Percentiles rank a stretch among this genome's conserved stretches.
Conservation (phyloP, 2,888 invertebrate species). For the Cephus nigrinus region DNA sequence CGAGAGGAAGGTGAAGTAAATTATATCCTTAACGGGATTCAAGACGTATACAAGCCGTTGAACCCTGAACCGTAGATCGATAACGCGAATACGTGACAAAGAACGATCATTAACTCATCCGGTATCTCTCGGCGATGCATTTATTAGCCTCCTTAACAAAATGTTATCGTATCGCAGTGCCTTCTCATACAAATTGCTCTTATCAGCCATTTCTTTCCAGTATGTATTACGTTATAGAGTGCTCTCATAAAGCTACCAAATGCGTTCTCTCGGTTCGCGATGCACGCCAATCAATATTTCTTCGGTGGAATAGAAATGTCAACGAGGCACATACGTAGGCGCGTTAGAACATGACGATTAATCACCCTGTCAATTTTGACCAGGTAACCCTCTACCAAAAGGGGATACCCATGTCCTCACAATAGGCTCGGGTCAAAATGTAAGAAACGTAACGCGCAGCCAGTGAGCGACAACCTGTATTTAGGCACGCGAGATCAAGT, state of each 20-base stretch:
- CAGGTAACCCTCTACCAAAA: slow-evolving; percentile 20
- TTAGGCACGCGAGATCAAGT: slow-evolving; percentile 6
- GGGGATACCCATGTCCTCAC: slow-evolving; percentile 18
- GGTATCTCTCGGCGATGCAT: background rate
- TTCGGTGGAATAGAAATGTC: slow-evolving; percentile 21
- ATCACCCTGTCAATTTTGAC: slow-evolving; percentile 23
- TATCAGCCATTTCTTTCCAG: background rate
- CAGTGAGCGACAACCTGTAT: slow-evolving; percentile 5
- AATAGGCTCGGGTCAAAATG: background rate
- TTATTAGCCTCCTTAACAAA: background rate
- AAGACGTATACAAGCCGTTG: background rate
- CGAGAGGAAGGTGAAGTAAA: background rate
- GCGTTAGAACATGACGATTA: slow-evolving; percentile 17
- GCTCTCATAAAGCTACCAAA: background rate
- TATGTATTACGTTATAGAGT: background rate
- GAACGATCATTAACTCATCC: background rate
- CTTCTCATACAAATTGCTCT: background rate
- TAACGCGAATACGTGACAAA: background rate
- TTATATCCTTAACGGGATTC: background rate
- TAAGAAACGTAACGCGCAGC: background rate
- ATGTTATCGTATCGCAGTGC: background rate
- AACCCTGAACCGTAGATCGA: background rate
- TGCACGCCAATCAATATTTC: slow-evolving; percentile 11
- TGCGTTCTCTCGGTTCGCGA: background rate
- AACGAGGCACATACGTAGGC: slow-evolving; percentile 16